A percentile compares a stretch with the other conserved stretches of the same genome.
Evolutionary conservation across 2,113 vertebrate genomes (phyloP).

Genomic region (Chloropsis cyanopogon): DNA sequence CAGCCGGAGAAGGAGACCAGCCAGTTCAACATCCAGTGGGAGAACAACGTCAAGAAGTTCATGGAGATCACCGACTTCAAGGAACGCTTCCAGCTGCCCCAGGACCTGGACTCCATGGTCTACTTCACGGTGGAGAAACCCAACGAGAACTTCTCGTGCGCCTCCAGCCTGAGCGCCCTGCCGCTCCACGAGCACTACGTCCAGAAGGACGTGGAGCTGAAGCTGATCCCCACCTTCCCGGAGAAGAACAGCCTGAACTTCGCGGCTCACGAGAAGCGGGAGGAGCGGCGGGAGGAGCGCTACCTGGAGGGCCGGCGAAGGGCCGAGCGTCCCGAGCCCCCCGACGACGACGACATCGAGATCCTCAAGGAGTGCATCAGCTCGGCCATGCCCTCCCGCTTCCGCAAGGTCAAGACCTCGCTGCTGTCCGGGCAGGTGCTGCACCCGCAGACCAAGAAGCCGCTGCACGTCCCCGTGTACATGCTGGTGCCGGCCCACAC

Average conservation of each 20-base stretch:
- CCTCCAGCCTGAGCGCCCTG: slow-evolving; percentile 93
- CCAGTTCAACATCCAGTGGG: slow-evolving; percentile 89
- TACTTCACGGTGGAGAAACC: slow-evolving; percentile 98
- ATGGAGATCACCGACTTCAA: slow-evolving; percentile 94
- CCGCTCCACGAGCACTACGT: slow-evolving; percentile 94
- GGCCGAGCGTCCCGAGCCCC: slow-evolving; percentile 62
- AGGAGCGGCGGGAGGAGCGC: slow-evolving; percentile 75
- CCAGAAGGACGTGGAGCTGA: slow-evolving; percentile 95
- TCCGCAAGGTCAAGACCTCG: slow-evolving; percentile 86
- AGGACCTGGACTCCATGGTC: slow-evolving; percentile 92
- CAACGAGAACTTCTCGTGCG: slow-evolving; percentile 96
- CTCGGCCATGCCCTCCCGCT: slow-evolving; percentile 91
- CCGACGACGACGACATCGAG: slow-evolving; percentile 88
- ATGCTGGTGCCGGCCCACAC: slow-evolving; percentile 88
- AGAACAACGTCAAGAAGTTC: slow-evolving; percentile 90
- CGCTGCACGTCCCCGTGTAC: slow-evolving; percentile 85
- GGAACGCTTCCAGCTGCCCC: slow-evolving; percentile 90
- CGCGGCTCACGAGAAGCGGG: slow-evolving; percentile 65
- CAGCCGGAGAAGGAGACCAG: slow-evolving; percentile 75
- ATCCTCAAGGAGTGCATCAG: slow-evolving; percentile 95
- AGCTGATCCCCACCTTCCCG: slow-evolving; percentile 86
- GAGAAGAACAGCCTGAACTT: slow-evolving; percentile 79
- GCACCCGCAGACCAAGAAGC: slow-evolving; percentile 78
- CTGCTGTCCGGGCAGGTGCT: slow-evolving; percentile 81
- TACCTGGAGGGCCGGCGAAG: slow-evolving; percentile 70